Percentiles rank a stretch among this genome's conserved stretches.
Conservation (phyloP, 2,888 invertebrate genomes). For the Drosophila rubida region DNA sequence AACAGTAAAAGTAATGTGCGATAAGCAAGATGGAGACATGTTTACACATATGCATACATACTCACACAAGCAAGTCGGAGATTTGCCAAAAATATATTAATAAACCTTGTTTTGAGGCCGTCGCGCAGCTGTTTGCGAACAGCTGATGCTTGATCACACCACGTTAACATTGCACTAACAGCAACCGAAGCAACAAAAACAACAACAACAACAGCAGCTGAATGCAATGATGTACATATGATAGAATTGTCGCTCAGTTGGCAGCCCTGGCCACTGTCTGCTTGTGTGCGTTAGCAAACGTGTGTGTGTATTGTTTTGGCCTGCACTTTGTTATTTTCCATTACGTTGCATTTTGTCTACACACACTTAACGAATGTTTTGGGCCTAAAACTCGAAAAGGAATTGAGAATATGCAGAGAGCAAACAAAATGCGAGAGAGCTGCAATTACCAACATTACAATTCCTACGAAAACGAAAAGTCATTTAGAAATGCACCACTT, state of each 20-base stretch:
- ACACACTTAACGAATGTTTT: constrained; percentile 41
- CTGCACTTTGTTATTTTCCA: constrained; percentile 66
- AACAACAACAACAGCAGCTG: not conserved
- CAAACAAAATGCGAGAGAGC: constrained; percentile 22
- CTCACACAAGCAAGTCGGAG: constrained; percentile 1
- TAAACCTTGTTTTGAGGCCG: constrained; percentile 25
- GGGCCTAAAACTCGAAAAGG: constrained; percentile 14
- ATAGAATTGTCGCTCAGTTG: constrained; percentile 43
- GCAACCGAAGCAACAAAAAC: constrained; percentile 18
- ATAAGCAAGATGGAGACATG: constrained; percentile 14
- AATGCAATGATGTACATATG: constrained; percentile 35
- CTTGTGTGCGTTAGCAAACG: constrained; percentile 1
- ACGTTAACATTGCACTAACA: constrained; percentile 26
- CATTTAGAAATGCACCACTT: constrained; percentile 31
- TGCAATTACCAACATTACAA: constrained; percentile 35
- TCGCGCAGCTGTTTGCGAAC: constrained; percentile 39
- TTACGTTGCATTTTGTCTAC: constrained; percentile 54
- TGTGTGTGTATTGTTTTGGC: constrained; percentile 55
- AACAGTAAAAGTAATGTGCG: constrained; percentile 28
- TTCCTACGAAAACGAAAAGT: constrained; percentile 46
- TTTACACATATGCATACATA: not conserved
- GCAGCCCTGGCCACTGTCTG: constrained; percentile 47
- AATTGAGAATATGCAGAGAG: constrained; percentile 19
- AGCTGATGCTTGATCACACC: constrained; percentile 58
- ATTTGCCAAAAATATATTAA: constrained; percentile 24